Percentiles rank a stretch among this genome's conserved stretches.
phyloP scores from a whole-genome alignment of 2,888 invertebrate genomes.

The Cyclophora punctaria region DNA sequence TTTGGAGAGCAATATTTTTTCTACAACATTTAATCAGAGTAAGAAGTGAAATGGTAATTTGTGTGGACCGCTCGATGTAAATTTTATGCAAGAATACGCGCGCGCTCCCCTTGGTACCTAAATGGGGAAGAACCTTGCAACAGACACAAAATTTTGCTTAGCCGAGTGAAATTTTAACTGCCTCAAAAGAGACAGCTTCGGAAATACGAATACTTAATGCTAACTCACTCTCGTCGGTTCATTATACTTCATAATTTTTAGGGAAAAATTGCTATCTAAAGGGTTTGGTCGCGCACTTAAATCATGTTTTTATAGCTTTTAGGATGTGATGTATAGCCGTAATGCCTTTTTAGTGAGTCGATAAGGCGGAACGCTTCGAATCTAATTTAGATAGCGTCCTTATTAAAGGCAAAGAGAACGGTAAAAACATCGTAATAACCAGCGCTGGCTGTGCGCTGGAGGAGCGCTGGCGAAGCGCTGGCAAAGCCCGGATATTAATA shows the following conservation, averaged over 20 bases:
- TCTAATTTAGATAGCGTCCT: conserved; percentile 12
- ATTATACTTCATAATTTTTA: conserved; percentile 72
- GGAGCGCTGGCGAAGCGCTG: not conserved
- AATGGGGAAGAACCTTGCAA: conserved; percentile 72
- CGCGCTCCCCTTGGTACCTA: conserved; percentile 53
- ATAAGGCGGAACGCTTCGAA: conserved; percentile 7
- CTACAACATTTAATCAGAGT: conserved; percentile 75
- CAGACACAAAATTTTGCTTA: conserved; percentile 74
- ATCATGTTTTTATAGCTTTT: conserved; percentile 21
- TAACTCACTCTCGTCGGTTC: conserved; percentile 63
- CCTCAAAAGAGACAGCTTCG: conserved; percentile 70
- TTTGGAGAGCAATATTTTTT: conserved; percentile 73
- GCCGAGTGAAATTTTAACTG: conserved; percentile 75
- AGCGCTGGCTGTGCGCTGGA: not conserved
- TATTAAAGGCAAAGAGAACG: conserved; percentile 10
- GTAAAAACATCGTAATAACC: conserved; percentile 12
- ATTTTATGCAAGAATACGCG: conserved; percentile 74
- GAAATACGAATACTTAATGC: conserved; percentile 72
- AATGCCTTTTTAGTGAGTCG: conserved; percentile 10
- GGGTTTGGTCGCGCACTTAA: conserved; percentile 34
- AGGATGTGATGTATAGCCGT: conserved; percentile 19
- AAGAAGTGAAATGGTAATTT: conserved; percentile 75
- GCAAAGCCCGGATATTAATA: conserved; percentile 17
- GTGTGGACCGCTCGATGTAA: conserved; percentile 75
- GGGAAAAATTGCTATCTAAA: conserved; percentile 53